phyloP scores from a whole-genome alignment of 2,113 vertebrate genomes.

The Pygoscelis antarcticus region DNA sequence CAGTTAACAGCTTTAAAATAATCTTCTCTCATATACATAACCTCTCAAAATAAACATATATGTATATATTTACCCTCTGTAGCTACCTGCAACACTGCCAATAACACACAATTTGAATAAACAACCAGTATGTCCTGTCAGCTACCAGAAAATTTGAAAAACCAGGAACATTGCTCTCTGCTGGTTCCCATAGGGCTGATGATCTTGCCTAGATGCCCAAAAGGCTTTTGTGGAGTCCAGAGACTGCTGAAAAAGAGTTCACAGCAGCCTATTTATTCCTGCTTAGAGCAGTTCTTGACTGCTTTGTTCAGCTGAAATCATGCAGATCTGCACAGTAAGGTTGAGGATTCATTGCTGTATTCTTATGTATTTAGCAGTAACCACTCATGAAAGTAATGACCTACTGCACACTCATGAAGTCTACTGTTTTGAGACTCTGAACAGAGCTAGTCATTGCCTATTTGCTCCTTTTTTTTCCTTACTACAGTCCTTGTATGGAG shows the following conservation, averaged over 20 bases:
- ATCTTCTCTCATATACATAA: background rate
- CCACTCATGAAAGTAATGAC: background rate
- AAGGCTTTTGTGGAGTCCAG: background rate
- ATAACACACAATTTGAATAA: background rate
- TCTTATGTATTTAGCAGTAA: background rate
- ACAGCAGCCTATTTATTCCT: conserved; percentile 4
- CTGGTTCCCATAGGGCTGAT: background rate
- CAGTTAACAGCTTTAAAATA: background rate
- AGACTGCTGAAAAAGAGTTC: background rate
- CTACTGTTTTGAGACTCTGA: background rate
- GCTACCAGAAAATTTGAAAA: background rate
- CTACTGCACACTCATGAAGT: background rate
- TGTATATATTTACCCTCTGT: background rate
- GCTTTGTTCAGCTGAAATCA: conserved; percentile 48
- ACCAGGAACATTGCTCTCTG: background rate
- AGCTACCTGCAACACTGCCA: background rate
- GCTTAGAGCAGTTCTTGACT: background rate
- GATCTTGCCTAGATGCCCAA: background rate
- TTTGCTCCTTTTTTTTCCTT: background rate
- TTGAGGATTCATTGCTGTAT: background rate
- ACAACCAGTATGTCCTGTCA: background rate
- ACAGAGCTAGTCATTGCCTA: background rate
- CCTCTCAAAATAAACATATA: background rate
- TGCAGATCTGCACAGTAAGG: background rate
- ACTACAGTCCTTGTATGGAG: background rate